Evolutionary conservation across 2,797 vertebrate genomes (phyloP).

Genomic region (Crocidura indochinensis): DNA sequence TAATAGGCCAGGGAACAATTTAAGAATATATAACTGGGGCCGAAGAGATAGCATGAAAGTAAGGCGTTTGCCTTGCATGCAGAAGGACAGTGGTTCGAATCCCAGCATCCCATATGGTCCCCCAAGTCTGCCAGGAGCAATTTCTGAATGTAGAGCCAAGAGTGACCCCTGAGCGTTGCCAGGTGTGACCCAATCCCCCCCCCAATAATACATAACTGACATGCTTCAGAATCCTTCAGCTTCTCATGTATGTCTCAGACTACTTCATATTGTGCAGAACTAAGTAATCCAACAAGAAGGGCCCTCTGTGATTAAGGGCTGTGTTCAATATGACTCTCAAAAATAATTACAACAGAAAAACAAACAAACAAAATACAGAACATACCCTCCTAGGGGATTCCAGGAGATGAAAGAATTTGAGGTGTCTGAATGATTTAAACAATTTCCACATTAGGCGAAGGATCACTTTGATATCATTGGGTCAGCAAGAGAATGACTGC

Average conservation of each 20-base stretch:
- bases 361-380: no score
- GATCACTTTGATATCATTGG: not conserved
- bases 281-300: constrained; percentile 24
- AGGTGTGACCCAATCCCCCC: no score
- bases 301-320: not conserved
- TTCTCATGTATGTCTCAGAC: not conserved
- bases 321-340: not conserved
- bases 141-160: no score
- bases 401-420: not conserved
- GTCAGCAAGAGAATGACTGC: not conserved
- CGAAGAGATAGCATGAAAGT: no score
- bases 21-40: not conserved
- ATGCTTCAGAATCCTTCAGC: not conserved
- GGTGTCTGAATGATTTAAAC: not conserved
- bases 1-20: not conserved
- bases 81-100: no score
- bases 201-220: not conserved
- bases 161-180: no score
- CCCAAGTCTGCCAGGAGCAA: no score
- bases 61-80: no score
- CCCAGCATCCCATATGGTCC: no score
- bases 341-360: not conserved
- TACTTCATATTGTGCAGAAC: not conserved
- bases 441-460: fast-evolving
- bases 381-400: not conserved